Base-by-base conservation (phyloP, 2,888 invertebrate species). In the Clusia tigrina region DNA sequence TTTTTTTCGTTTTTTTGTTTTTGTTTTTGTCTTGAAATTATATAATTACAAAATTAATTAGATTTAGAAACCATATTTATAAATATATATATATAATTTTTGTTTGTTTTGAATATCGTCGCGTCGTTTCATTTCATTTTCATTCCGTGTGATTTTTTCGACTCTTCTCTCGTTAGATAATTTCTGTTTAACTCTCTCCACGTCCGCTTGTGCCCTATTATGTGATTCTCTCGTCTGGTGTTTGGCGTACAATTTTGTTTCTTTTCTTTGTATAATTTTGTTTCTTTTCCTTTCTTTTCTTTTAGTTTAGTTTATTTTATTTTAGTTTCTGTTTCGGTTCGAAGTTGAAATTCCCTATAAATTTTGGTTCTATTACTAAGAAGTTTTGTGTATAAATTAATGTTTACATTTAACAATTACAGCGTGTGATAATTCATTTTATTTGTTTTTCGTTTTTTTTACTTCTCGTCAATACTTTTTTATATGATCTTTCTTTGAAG, bases 401-500 rank as follows among this genome's bases (percentile, higher is more conserved):
- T 15, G 54, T 54, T 54, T 12, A 54, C 54, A 54, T 25, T 26
- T 55, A 55, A 55, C 55, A 55, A 38, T 38, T 37, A 55, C 42
- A 55, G 23, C 55, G 38, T 37, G 55, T 38, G 20, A 37, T 37
- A 55, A 55, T 20, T n/a, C n/a, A 54, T 17, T 54, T 2, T 15
- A 17, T 24, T 24, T 25, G 54, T 46, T 51, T 60, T 26, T 53
- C 9, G n/a, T 58, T 65, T 63, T 60, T 32, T 65, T 67, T 60
- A 54, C 26, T 46, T 51, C 38, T n/a, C 53, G 9, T 51, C 6
- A 23, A 52, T 52, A 60, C 25, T 59, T 59, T 51, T 63, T 59
- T 63, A 62, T 54, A 37, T 61, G 6, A 60, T 58, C 57, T 22
- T 37, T 60, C 58, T n/a, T n/a, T n/a, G n/a, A n/a, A n/a, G n/a